Base-by-base conservation (phyloP, 2,113 vertebrate species). In the Tachuris rubrigastra region DNA sequence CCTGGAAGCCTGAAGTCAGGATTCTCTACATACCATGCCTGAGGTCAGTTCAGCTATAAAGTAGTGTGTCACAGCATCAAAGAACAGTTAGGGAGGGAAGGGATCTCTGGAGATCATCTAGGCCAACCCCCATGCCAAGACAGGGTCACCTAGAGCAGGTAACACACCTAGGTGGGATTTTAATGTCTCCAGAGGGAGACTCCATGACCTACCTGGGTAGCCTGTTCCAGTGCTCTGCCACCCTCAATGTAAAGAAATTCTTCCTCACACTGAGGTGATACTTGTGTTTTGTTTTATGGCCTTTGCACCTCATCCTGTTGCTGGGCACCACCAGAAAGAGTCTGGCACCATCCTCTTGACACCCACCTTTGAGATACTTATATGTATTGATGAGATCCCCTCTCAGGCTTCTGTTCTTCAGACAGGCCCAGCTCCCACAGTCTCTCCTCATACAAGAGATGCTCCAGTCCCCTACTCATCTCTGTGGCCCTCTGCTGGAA, bases 21-120 rank as follows among this genome's bases (percentile, higher is more conserved):
- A 37, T 52, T 42, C 18, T 44, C 33, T 47, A 21, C 0, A 0
- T 20, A 49, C 28, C 22, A 58, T 25, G 20, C 24, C 50, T 69
- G 52, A 93, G 11, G 33, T 78, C 37, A 77, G 53, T 37, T n/a
- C 18, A 91, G 25, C 31, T 62, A 27, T 13, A 3, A n/a, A 76
- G 18, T 11, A 53, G 1, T 16, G 13, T 56, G 12, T 60, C 33
- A 82, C 7, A 75, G 13, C n/a, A 82, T 27, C 46, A 68, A 23
- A 82, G 28, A 39, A 53, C 7, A 68, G 13, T 49, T 14, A 53
- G 53, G 24, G 46, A 41, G 39, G n/a, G 30, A 82, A 68, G 24
- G 24, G n/a, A 68, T 39, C 20, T 21, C 46, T 67, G 35, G 53
- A 67, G 16, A 82, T 46, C 18, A 52, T 46, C 33, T 33, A 46